These are phyloP conservation scores for Collichthys lucidus DNA, from an alignment of 2,113 vertebrate genomes.

Conservation along the genomic window DNA sequence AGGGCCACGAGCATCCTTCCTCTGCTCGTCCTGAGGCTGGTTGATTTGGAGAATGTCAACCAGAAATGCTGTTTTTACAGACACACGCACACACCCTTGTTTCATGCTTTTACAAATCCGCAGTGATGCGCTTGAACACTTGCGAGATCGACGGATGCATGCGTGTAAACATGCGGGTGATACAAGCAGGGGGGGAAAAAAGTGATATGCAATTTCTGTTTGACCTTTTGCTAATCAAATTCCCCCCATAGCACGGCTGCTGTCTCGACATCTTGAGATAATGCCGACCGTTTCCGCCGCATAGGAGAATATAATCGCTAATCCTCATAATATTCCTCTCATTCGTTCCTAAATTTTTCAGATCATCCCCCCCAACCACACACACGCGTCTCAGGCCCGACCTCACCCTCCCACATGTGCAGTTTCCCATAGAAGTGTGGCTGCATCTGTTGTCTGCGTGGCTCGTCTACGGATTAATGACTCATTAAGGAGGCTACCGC, in stretches of 20 bases:
- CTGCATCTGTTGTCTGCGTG: conserved; percentile 52
- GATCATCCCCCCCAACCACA: not conserved
- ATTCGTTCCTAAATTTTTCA: not conserved
- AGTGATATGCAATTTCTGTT: conserved; percentile 42
- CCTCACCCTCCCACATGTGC: conserved; percentile 45
- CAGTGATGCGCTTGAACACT: conserved; percentile 15
- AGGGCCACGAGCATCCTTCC: conserved; percentile 38
- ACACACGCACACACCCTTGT: conserved; percentile 10
- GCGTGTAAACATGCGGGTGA: conserved; percentile 43
- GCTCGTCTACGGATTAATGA: conserved; percentile 60
- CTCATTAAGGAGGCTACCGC: conserved; percentile 46
- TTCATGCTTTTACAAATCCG: conserved; percentile 49
- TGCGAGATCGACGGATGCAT: conserved; percentile 26
- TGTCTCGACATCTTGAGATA: conserved; percentile 37
- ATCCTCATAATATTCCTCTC: conserved; percentile 28
- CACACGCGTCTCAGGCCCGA: not conserved
- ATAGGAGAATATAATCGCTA: conserved; percentile 8
- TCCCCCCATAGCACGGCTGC: conserved; percentile 1
- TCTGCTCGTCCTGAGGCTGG: conserved; percentile 47
- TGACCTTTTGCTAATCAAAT: conserved; percentile 68
- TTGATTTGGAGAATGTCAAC: conserved; percentile 55
- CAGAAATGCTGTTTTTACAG: conserved; percentile 26
- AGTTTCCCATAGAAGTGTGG: conserved; percentile 52
- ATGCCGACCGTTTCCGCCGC: conserved; percentile 10
- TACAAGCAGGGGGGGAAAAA: conserved; percentile 48